Evolutionary conservation across 2,113 vertebrate genomes (phyloP).

Genomic region (Myxocyprinus asiaticus): DNA sequence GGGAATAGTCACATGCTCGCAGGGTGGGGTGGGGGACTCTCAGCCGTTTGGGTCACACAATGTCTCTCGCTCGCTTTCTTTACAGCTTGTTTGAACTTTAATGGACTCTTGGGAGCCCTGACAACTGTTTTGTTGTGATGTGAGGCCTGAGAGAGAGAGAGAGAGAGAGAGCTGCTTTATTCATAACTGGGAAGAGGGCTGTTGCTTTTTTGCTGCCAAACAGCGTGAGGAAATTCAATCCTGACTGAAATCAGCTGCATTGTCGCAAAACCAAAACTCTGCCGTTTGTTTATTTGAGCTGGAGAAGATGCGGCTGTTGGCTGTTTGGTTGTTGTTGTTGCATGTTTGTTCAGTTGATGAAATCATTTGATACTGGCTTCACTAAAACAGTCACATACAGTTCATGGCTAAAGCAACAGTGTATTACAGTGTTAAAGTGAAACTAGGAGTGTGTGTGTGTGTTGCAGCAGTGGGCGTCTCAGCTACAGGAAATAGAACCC

Average conservation of each 20-base stretch:
- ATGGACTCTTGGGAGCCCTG: conserved; percentile 74
- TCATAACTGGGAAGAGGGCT: conserved; percentile 69
- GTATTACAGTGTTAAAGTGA: not conserved
- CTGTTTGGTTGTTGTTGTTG: no score
- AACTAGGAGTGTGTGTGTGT: not conserved
- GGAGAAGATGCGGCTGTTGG: no score
- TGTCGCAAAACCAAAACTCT: not conserved
- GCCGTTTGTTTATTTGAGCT: no score
- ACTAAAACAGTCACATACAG: no score
- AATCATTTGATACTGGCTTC: no score
- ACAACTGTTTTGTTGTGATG: conserved; percentile 75
- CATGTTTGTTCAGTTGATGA: no score
- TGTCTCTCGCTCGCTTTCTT: conserved; percentile 46
- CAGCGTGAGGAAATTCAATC: conserved; percentile 62
- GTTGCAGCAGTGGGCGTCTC: conserved; percentile 70
- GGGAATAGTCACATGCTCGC: conserved; percentile 83
- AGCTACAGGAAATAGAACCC: conserved; percentile 69
- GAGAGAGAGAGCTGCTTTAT: conserved; percentile 70
- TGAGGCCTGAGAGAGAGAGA: conserved; percentile 50
- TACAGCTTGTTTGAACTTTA: conserved; percentile 79
- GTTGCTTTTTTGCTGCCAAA: conserved; percentile 71
- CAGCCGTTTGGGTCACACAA: conserved; percentile 63
- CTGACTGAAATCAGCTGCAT: conserved; percentile 44
- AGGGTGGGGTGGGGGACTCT: conserved; percentile 36
- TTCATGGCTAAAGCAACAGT: not conserved